phyloP scores from a whole-genome alignment of 2,888 invertebrate species.

The Troides helena region DNA sequence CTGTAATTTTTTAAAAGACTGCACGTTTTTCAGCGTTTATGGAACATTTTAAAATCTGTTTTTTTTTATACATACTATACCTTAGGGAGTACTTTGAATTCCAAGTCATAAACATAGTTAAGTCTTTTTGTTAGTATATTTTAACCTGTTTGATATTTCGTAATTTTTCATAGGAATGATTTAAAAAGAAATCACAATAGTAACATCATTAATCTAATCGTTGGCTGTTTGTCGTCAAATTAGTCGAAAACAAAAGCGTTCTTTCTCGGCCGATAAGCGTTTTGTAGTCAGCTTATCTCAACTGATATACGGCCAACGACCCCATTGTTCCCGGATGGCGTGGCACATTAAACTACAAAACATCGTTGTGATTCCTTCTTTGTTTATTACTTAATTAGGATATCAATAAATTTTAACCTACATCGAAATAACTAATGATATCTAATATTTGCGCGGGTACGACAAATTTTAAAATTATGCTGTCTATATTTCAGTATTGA shows the following conservation, averaged over 20 bases:
- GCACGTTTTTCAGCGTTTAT: not conserved
- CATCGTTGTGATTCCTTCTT: constrained; percentile 31
- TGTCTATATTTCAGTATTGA: too few relatives aligned
- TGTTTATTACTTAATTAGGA: constrained; percentile 31
- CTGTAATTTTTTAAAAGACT: not conserved
- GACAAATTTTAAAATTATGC: too few relatives aligned
- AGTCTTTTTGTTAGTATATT: too few relatives aligned
- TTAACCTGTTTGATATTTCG: not conserved
- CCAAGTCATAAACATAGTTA: too few relatives aligned
- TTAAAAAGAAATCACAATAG: constrained; percentile 32
- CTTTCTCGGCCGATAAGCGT: constrained; percentile 70
- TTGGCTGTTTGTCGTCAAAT: constrained; percentile 53
- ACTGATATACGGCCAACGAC: constrained; percentile 72
- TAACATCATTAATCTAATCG: constrained; percentile 62
- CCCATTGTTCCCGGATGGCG: constrained; percentile 54
- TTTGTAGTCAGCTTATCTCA: constrained; percentile 68
- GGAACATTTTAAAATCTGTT: constrained; percentile 14
- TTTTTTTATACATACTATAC: not conserved
- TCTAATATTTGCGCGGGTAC: too few relatives aligned
- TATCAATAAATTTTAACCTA: constrained; percentile 21
- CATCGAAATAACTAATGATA: not conserved
- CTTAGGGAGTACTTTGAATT: not conserved
- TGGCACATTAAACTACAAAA: constrained; percentile 50
- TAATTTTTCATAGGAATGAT: not conserved
- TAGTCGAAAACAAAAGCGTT: constrained; percentile 71